Conservation (phyloP, 2,113 vertebrate genomes). For the Paradisaea rubra region DNA sequence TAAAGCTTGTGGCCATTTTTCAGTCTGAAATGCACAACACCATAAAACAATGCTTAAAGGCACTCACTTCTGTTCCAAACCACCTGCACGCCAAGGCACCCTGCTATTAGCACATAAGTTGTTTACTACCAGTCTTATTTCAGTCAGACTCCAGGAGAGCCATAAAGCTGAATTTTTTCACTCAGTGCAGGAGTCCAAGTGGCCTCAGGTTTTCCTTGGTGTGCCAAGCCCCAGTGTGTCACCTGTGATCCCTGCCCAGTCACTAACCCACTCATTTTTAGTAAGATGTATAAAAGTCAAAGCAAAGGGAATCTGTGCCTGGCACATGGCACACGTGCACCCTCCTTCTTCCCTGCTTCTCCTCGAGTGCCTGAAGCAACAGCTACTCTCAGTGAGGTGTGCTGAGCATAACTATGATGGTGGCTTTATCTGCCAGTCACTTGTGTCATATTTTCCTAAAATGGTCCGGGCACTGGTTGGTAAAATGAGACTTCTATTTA, state of each 20-base stretch:
- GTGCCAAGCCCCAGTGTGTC: neutral
- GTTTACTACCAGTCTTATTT: constrained; percentile 43
- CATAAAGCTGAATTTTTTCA: neutral
- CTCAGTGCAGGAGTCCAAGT: neutral
- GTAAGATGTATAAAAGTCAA: neutral
- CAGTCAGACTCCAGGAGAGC: constrained; percentile 9
- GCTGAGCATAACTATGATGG: neutral
- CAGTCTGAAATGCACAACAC: neutral
- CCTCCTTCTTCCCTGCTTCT: neutral
- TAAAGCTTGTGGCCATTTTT: constrained; percentile 38
- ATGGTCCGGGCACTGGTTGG: neutral
- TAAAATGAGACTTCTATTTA: neutral
- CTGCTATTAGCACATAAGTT: constrained; percentile 55
- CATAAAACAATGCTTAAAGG: constrained; percentile 43
- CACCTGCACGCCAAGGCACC: constrained; percentile 33
- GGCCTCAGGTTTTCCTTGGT: neutral
- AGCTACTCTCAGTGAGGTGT: neutral
- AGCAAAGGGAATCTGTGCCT: neutral
- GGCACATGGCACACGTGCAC: accelerated
- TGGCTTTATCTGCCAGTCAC: neutral
- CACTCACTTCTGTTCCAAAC: constrained; percentile 23
- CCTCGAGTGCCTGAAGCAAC: neutral
- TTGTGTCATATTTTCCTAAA: neutral
- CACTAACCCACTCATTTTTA: neutral
- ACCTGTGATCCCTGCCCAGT: neutral